Evolutionary conservation across 2,888 invertebrate genomes (phyloP).

Genomic region (Cosmorhoe ocellata): DNA sequence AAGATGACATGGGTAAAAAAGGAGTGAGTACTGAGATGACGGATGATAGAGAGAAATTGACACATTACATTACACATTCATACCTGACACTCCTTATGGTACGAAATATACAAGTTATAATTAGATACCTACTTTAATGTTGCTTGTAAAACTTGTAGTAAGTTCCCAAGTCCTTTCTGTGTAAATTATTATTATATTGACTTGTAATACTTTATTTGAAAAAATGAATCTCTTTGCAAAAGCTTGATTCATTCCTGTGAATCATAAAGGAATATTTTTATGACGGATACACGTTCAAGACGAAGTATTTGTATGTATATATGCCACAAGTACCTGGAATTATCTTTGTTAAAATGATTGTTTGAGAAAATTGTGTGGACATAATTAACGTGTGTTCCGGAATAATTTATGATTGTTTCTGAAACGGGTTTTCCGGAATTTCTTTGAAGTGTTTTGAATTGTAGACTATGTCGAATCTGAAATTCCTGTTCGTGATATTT

Average conservation of each 20-base stretch:
- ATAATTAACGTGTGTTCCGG: conserved; percentile 5
- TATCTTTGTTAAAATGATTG: conserved; percentile 13
- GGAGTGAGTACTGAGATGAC: no score
- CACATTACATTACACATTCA: no score
- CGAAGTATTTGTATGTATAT: not conserved
- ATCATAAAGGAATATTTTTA: conserved; percentile 27
- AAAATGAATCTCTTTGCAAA: conserved; percentile 22
- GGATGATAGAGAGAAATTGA: no score
- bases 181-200: no score
- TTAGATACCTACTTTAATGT: no score
- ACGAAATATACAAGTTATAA: no score
- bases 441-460: conserved; percentile 7
- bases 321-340: conserved; percentile 8
- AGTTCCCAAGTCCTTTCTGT: no score
- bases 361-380: conserved; percentile 13
- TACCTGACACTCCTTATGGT: no score
- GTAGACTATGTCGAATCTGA: conserved; percentile 1
- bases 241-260: conserved; percentile 22
- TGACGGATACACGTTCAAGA: conserved; percentile 18
- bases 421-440: not conserved
- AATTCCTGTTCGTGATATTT: not conserved
- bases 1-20: no score
- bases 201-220: no score
- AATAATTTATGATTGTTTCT: not conserved
- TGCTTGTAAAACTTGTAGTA: no score